These are phyloP conservation scores for Neosilurus mollespiculum DNA, from an alignment of 2,797 vertebrate genomes.

Conservation along the genomic window DNA sequence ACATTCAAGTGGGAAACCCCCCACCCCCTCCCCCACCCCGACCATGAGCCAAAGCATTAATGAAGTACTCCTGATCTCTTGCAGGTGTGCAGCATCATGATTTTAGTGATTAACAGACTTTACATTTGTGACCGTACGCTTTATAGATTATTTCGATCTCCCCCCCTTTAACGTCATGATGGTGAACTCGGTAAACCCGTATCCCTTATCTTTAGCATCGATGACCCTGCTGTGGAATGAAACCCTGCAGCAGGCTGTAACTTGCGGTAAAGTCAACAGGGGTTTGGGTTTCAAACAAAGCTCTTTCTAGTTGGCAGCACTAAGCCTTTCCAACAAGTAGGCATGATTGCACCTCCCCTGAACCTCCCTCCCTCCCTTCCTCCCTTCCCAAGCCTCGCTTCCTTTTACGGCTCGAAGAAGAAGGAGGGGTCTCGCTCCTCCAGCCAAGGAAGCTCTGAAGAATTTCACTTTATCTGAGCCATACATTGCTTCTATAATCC, in stretches of 20 bases:
- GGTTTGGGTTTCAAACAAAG: constrained; percentile 60
- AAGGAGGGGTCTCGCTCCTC: constrained; percentile 40
- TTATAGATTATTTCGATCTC: constrained; percentile 16
- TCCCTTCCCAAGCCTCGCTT: constrained; percentile 43
- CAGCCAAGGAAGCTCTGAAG: constrained; percentile 7
- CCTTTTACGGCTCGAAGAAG: constrained; percentile 46
- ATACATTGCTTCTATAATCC: constrained; percentile 8
- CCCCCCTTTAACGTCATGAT: constrained; percentile 2
- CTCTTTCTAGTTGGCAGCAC: constrained; percentile 61
- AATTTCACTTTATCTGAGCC: constrained; percentile 12
- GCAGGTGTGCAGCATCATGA: constrained; percentile 30
- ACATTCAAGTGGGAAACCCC: constrained; percentile 18
- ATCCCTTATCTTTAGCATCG: constrained; percentile 41
- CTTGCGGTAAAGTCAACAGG: constrained; percentile 65
- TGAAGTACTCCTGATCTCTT: constrained; percentile 26
- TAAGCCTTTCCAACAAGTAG: constrained; percentile 64
- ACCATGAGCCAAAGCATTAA: constrained; percentile 24
- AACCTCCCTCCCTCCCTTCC: constrained; percentile 21
- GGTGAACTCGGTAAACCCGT: constrained; percentile 15
- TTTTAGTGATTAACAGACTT: constrained; percentile 23
- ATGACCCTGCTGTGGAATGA: constrained; percentile 49
- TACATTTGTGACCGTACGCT: background rate
- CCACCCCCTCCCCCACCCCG: background rate
- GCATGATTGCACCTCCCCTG: constrained; percentile 56
- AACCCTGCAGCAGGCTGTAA: constrained; percentile 53